Base-by-base conservation (phyloP, 2,113 vertebrate species). In the Ovis canadensis region DNA sequence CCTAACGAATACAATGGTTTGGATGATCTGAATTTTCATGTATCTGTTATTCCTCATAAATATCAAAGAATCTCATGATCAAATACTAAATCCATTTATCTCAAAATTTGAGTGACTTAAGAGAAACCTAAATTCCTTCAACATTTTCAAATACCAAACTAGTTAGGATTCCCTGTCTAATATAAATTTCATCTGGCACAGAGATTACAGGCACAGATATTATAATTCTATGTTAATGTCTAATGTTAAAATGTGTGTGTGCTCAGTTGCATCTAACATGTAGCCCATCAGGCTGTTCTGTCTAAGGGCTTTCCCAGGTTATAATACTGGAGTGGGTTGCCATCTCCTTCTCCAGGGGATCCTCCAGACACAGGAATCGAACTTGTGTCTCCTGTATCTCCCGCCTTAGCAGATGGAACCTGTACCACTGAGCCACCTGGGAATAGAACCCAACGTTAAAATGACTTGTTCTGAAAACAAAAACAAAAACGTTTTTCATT, bases 351-450 rank as follows among this genome's bases (percentile, higher is more conserved):
- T 74, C 21, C 5, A 74, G 36, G 21, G 71, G 21, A 25, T 43
- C 21, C 2, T 43, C 21, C 6, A 43, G 64, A 43, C 11, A 40
- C 5, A 74, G 36, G 36, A 25, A 74, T 43, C 0, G 11, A 43
- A 74, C 11, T 25, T 13, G 0, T 40, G 19, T 74, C 36, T 74
- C 21, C 21, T 40, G 36, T 36, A 74, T 74, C 71, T 74, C 11
- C 3, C 0, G 0, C 71, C n/a, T 74, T 74, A 40, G 71, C n/a
- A 74, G 5, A 21, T 40, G n/a, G 19, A 74, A 23, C 21, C 2
- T 74, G 21, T 40, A 43, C 36, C 21, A 25, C 71, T 74, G 71
- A 7, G 3, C 71, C 21, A 74, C 67, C 36, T 6, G 5, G 36
- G 3, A 74, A 43, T 43, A 40, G 71, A 43, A 11, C 5, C 71